These are phyloP conservation scores for Coecobrya sp. DNA, from an alignment of 2,888 invertebrate genomes.

Conservation along the genomic window DNA sequence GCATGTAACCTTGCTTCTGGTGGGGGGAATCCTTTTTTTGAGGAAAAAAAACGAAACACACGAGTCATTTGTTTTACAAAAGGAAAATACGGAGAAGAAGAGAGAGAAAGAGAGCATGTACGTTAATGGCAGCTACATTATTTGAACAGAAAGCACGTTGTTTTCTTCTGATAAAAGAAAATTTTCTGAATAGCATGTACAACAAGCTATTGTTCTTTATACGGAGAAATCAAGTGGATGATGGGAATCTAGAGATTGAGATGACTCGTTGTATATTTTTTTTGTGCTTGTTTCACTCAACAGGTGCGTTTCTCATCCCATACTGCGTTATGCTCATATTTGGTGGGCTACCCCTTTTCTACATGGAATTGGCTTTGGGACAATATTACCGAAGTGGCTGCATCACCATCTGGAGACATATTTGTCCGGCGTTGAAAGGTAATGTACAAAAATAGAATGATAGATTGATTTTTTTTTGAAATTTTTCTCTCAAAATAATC, in stretches of 20 bases:
- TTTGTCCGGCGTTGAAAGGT: constrained; percentile 98
- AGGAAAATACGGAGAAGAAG: no score
- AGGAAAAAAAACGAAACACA: background rate
- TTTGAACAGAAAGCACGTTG: background rate
- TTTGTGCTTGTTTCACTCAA: constrained; percentile 49
- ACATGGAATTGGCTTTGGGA: constrained; percentile 95
- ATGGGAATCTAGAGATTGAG: constrained; percentile 4
- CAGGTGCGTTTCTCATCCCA: constrained; percentile 97
- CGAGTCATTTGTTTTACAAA: background rate
- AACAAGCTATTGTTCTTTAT: background rate
- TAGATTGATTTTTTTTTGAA: background rate
- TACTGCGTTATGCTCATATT: constrained; percentile 97
- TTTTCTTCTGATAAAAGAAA: background rate
- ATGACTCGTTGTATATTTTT: background rate
- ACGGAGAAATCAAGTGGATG: background rate
- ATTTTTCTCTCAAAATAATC: background rate
- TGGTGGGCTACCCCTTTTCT: constrained; percentile 97
- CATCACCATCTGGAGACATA: constrained; percentile 96
- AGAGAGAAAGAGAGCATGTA: no score
- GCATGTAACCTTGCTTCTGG: background rate
- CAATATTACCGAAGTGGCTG: constrained; percentile 98
- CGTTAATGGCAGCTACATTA: no score
- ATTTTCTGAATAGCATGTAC: background rate
- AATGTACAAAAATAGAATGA: constrained; percentile 84
- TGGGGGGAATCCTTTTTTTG: background rate